A percentile compares a stretch with the other conserved stretches of the same genome.
These are phyloP conservation scores for Peromyscus californicus DNA, from an alignment of 2,113 vertebrate species.

Conservation along the genomic window DNA sequence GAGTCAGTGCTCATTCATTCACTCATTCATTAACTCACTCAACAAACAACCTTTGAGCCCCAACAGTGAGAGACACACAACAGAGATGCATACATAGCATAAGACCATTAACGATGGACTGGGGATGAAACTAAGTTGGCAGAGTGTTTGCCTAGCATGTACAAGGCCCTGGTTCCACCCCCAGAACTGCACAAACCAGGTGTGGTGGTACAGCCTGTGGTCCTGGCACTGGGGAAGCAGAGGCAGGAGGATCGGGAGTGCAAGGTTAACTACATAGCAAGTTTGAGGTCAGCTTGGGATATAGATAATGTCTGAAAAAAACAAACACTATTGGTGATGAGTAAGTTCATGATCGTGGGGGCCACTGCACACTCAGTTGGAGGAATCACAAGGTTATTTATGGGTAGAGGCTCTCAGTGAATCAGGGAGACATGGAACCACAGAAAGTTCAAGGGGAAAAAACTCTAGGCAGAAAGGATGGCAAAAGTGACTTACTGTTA, in stretches of 20 bases:
- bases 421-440: background rate
- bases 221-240: background rate
- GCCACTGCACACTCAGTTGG: background rate
- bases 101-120: background rate
- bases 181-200: background rate
- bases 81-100: rapidly evolving
- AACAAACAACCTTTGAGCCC: background rate
- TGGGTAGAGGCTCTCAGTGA: background rate
- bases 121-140: background rate
- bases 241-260: background rate
- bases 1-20: background rate
- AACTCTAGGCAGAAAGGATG: background rate
- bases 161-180: background rate
- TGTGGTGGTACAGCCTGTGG: background rate
- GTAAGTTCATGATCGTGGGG: background rate
- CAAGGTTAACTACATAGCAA: background rate
- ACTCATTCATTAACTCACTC: background rate
- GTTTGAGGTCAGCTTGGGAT: background rate
- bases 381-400: no score
- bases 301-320: background rate
- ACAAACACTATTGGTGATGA: background rate
- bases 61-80: background rate
- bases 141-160: background rate
- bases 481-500: no score
- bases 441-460: background rate